Conservation (phyloP, 2,888 invertebrate species). For the Chaetogeoica ovagalla region DNA sequence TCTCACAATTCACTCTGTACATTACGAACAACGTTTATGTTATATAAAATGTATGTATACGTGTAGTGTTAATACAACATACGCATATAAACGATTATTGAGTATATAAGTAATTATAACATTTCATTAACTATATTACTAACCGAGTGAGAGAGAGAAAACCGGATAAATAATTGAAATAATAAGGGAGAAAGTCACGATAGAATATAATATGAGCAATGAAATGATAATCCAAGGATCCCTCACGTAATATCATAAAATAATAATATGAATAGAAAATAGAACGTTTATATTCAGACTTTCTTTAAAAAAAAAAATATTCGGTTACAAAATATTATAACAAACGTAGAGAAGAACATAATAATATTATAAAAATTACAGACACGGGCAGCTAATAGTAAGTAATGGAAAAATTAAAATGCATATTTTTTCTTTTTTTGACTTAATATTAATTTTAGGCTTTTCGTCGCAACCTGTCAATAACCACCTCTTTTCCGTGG, state of each 20-base stretch:
- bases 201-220: neutral
- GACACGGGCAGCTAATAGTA: no score
- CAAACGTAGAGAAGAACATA: neutral
- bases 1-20: neutral
- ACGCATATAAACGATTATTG: neutral
- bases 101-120: slow-evolving; percentile 8
- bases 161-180: neutral
- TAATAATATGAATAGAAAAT: neutral
- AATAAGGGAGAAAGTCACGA: neutral
- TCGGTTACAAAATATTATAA: neutral
- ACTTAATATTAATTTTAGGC: no score
- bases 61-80: neutral
- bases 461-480: no score
- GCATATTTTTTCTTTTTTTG: no score
- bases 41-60: neutral
- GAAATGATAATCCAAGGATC: neutral
- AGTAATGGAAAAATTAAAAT: no score
- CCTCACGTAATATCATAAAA: neutral
- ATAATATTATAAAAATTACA: neutral
- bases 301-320: neutral
- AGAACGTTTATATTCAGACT: neutral
- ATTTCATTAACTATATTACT: neutral
- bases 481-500: no score
- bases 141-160: neutral
- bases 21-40: neutral